A percentile compares a stretch with the other conserved stretches of the same genome.
Evolutionary conservation across 2,888 invertebrate genomes (phyloP).

Genomic region (Stenichneumon culpator): DNA sequence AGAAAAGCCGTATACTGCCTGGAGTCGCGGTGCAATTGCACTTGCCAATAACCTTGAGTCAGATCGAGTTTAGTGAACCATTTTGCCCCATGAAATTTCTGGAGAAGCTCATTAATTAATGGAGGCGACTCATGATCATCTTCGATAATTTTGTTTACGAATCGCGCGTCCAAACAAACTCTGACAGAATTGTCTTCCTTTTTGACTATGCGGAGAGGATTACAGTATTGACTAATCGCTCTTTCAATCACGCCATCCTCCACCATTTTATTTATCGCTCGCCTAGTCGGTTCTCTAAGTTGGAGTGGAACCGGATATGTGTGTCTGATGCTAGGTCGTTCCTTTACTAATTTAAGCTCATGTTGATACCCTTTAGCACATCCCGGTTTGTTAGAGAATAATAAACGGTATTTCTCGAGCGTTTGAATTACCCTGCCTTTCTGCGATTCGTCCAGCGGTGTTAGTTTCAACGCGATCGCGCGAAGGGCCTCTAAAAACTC

Average conservation of each 20-base stretch:
- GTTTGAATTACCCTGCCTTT: no score
- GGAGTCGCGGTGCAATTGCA: no score
- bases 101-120: neutral
- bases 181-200: constrained; percentile 68
- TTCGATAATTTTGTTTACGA: no score
- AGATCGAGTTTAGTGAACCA: no score
- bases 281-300: constrained; percentile 68
- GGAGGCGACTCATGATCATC: constrained; percentile 71
- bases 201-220: constrained; percentile 73
- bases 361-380: constrained; percentile 70
- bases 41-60: no score
- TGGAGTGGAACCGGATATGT: constrained; percentile 76
- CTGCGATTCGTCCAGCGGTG: no score
- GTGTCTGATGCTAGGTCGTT: constrained; percentile 66
- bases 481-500: no score
- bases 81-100: no score
- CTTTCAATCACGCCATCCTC: constrained; percentile 72
- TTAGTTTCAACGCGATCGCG: no score
- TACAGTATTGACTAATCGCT: constrained; percentile 73
- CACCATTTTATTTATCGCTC: constrained; percentile 73
- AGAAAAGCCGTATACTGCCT: no score
- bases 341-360: constrained; percentile 68
- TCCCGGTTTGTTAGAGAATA: constrained; percentile 70
- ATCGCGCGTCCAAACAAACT: no score
- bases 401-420: constrained; percentile 9